A percentile compares a stretch with the other conserved stretches of the same genome.
phyloP scores from a whole-genome alignment of 2,888 invertebrate species.

The Drosophila hamatofila region DNA sequence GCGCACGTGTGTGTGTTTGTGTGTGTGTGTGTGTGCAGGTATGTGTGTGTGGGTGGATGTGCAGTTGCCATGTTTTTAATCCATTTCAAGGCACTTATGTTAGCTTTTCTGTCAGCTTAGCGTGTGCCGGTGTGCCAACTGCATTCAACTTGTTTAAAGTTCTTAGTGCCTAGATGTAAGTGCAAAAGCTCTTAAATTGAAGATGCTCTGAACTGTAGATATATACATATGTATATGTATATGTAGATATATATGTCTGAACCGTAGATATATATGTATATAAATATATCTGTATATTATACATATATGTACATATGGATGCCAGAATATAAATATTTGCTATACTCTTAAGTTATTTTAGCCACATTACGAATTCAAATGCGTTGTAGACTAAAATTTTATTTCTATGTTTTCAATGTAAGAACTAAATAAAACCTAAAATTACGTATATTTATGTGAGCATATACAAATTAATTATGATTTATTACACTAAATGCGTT shows the following conservation, averaged over 20 bases:
- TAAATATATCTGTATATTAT: no score
- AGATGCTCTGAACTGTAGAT: not conserved
- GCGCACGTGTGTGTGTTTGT: not conserved
- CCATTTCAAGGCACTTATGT: conserved; percentile 65
- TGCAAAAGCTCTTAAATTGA: not conserved
- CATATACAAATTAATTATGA: not conserved
- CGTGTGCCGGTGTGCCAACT: conserved; percentile 3
- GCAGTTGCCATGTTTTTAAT: conserved; percentile 65
- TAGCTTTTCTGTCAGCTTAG: conserved; percentile 18
- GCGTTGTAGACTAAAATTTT: not conserved
- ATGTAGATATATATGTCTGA: not conserved
- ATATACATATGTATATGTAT: not conserved
- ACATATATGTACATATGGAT: not conserved
- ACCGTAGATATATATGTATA: no score
- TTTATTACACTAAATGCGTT: not conserved
- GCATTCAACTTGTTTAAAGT: conserved; percentile 42
- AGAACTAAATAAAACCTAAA: not conserved
- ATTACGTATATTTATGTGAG: not conserved
- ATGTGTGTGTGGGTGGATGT: conserved; percentile 3
- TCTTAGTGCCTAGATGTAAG: conserved; percentile 34
- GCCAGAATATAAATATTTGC: not conserved
- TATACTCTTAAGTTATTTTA: not conserved
- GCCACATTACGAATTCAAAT: not conserved
- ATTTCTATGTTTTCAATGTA: not conserved
- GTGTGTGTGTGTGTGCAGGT: not conserved